Conservation (phyloP, 1,140 invertebrate species). For the Ostrea edulis region DNA sequence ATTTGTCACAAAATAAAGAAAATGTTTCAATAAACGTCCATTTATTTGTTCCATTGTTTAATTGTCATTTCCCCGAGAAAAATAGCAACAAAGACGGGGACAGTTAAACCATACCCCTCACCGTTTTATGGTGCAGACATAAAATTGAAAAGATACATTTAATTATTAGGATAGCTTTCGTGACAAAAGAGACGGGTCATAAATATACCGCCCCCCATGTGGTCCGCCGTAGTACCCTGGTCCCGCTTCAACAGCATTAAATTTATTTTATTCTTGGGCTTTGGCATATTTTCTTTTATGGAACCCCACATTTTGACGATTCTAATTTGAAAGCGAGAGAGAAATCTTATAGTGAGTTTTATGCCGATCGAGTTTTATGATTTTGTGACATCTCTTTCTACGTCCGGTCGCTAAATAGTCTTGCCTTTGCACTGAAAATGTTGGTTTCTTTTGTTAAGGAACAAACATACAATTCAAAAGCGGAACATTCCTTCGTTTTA, state of each 20-base stretch:
- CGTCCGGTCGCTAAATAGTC: slow-evolving; percentile 23
- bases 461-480: slow-evolving; percentile 32
- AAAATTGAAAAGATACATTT: slow-evolving; percentile 36
- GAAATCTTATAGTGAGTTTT: slow-evolving; percentile 24
- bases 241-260: not conserved
- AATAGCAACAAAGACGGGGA: slow-evolving; percentile 9
- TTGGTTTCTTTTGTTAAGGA: slow-evolving; percentile 6
- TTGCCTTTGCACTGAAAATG: slow-evolving; percentile 23
- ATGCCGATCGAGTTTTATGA: slow-evolving; percentile 9
- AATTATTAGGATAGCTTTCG: slow-evolving; percentile 37
- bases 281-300: slow-evolving; percentile 16
- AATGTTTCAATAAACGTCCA: slow-evolving; percentile 14
- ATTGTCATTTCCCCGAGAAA: slow-evolving; percentile 18
- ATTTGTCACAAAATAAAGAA: slow-evolving; percentile 24
- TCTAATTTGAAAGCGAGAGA: slow-evolving; percentile 30
- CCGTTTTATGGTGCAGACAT: slow-evolving; percentile 33
- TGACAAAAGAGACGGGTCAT: slow-evolving; percentile 25
- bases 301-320: slow-evolving; percentile 31
- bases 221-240: not conserved
- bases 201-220: slow-evolving; percentile 28
- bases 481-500: not conserved
- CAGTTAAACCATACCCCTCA: slow-evolving; percentile 28
- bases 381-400: slow-evolving; percentile 3
- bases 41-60: slow-evolving; percentile 36
- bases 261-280: slow-evolving; percentile 30